Evolutionary conservation across 2,888 invertebrate species (phyloP).

Genomic region (Tetranychus piercei): DNA sequence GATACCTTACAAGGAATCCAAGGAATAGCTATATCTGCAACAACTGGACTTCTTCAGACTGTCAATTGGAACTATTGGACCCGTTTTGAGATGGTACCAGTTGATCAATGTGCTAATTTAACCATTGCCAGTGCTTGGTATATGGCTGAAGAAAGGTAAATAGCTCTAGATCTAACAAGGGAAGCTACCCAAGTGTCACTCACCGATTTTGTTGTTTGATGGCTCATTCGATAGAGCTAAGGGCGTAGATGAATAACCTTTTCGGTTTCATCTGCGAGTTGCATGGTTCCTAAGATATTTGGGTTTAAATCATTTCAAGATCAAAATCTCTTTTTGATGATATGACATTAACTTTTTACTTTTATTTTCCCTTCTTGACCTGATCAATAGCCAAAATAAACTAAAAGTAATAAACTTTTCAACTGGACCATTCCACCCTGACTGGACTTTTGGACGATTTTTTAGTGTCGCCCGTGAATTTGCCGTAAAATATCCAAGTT

Average conservation of each 20-base stretch:
- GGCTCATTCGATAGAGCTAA: too few species aligned
- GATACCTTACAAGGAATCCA: constrained; percentile 6
- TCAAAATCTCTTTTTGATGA: too few species aligned
- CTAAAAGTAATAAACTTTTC: neutral
- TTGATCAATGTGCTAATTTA: constrained; percentile 11
- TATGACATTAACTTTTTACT: too few species aligned
- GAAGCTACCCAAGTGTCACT: too few species aligned
- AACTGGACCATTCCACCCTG: neutral
- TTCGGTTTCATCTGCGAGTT: too few species aligned
- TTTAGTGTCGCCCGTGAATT: neutral
- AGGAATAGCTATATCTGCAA: neutral
- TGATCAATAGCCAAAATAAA: neutral
- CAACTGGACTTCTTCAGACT: constrained; percentile 2
- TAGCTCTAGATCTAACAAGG: neutral
- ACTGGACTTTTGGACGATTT: neutral
- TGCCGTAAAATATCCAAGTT: neutral
- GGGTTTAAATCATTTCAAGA: too few species aligned
- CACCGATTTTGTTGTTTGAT: too few species aligned
- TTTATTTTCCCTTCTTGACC: neutral
- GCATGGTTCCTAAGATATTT: too few species aligned
- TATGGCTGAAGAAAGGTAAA: constrained; percentile 1
- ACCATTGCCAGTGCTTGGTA: constrained; percentile 13
- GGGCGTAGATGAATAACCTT: too few species aligned
- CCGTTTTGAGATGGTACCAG: constrained; percentile 14
- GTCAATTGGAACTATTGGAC: constrained; percentile 10